These are phyloP conservation scores for Rhizomys pruinosus DNA, from an alignment of 2,113 vertebrate species.

Conservation along the genomic window DNA sequence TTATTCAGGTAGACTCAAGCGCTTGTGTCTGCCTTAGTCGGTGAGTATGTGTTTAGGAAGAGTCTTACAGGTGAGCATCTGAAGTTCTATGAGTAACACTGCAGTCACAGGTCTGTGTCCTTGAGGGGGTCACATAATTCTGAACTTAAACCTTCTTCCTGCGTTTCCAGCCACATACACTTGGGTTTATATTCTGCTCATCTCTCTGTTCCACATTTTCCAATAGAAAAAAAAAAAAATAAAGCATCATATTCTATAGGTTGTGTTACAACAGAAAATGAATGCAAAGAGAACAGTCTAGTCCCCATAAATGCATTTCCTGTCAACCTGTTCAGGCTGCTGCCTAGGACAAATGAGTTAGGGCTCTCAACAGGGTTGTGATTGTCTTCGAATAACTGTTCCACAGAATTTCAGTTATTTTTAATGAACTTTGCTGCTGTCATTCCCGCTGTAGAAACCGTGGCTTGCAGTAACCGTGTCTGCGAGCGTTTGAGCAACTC, in stretches of 20 bases:
- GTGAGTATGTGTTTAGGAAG: conserved; percentile 4
- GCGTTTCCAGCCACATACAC: background rate
- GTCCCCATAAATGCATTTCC: background rate
- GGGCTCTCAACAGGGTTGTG: conserved; percentile 10
- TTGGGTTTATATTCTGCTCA: conserved; percentile 2
- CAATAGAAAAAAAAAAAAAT: conserved; percentile 35
- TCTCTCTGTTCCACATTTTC: conserved; percentile 36
- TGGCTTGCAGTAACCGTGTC: background rate
- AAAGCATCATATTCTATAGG: conserved; percentile 4
- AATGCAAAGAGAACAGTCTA: conserved; percentile 15
- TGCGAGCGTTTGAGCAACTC: conserved; percentile 22
- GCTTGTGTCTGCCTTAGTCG: conserved; percentile 1
- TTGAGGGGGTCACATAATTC: background rate
- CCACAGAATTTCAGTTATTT: background rate
- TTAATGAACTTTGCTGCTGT: conserved; percentile 41
- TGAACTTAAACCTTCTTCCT: conserved; percentile 6
- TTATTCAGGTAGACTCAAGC: conserved; percentile 9
- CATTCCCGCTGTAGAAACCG: conserved; percentile 54
- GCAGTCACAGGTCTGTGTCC: background rate
- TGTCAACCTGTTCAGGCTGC: background rate
- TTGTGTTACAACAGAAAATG: conserved; percentile 28
- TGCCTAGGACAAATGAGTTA: conserved; percentile 20
- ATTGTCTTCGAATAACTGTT: conserved; percentile 48
- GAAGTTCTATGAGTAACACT: background rate
- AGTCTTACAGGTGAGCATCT: background rate